phyloP scores from a whole-genome alignment of 2,113 vertebrate species.

The Halichoerus grypus region DNA sequence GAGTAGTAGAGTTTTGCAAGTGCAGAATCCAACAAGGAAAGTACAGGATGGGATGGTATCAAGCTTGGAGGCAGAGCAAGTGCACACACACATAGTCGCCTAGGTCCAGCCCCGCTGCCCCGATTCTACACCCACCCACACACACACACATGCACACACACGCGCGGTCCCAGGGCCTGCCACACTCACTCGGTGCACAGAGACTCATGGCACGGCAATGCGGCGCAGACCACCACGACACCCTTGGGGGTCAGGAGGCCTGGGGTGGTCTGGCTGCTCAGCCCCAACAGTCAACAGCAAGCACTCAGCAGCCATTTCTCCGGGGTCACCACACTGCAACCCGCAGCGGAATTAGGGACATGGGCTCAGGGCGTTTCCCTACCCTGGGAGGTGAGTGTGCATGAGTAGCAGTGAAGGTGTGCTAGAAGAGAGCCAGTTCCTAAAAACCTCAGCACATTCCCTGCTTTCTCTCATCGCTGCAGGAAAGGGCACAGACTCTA shows the following conservation, averaged over 20 bases:
- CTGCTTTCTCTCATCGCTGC: neutral
- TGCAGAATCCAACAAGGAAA: conserved; percentile 52
- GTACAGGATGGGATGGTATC: neutral
- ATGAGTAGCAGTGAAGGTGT: neutral
- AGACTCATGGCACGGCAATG: neutral
- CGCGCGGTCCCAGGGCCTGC: neutral
- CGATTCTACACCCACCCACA: neutral
- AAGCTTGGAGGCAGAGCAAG: neutral
- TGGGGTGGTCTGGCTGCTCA: neutral
- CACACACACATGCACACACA: too few species aligned
- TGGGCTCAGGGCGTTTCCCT: neutral
- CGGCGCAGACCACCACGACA: neutral
- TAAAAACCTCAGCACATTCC: neutral
- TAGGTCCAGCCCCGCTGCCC: neutral
- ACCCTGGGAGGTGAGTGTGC: neutral
- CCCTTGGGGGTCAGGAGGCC: accelerated
- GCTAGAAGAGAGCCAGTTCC: neutral
- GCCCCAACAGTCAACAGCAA: accelerated
- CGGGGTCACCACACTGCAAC: neutral
- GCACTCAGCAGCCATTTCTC: neutral
- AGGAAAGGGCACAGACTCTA: neutral
- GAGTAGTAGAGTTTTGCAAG: neutral
- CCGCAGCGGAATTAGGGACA: neutral
- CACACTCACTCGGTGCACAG: neutral
- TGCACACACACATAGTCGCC: neutral